Percentiles rank a stretch among this genome's conserved stretches.
These are phyloP conservation scores for Tribolium castaneum DNA, from an alignment of 1,140 invertebrate species.

Conservation along the genomic window DNA sequence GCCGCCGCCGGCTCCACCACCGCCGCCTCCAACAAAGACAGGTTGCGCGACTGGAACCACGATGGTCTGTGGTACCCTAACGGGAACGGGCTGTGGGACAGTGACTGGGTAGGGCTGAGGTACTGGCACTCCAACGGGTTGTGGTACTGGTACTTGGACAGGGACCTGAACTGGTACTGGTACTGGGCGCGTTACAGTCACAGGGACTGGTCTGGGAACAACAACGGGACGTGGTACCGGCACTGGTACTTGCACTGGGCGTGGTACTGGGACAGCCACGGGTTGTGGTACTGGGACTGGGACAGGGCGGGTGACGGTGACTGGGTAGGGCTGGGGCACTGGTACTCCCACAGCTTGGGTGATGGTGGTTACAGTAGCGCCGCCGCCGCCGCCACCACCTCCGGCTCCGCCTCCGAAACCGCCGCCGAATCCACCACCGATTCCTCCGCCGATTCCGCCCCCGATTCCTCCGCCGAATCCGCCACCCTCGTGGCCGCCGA, in stretches of 20 bases:
- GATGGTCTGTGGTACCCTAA: constrained; percentile 60
- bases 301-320: constrained; percentile 63
- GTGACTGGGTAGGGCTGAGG: constrained; percentile 57
- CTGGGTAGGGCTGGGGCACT: constrained; percentile 60
- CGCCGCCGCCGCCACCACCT: constrained; percentile 45
- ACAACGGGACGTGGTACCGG: constrained; percentile 59
- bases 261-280: constrained; percentile 52
- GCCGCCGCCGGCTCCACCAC: constrained; percentile 40
- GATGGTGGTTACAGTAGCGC: constrained; percentile 42
- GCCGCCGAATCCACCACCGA: constrained; percentile 43
- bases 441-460: constrained; percentile 54
- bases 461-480: constrained; percentile 43
- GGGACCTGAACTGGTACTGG: constrained; percentile 54
- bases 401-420: constrained; percentile 49
- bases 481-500: constrained; percentile 40
- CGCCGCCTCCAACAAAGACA: constrained; percentile 51
- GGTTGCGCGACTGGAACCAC: constrained; percentile 60
- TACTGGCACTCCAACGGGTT: constrained; percentile 52
- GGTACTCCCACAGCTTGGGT: constrained; percentile 51
- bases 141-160: constrained; percentile 54
- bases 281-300: constrained; percentile 52
- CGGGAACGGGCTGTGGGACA: constrained; percentile 54
- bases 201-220: constrained; percentile 60
- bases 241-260: constrained; percentile 58
- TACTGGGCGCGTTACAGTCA: constrained; percentile 53